A percentile compares a stretch with the other conserved stretches of the same genome.
phyloP scores from a whole-genome alignment of 2,888 invertebrate genomes.

The Plutella xylostella region DNA sequence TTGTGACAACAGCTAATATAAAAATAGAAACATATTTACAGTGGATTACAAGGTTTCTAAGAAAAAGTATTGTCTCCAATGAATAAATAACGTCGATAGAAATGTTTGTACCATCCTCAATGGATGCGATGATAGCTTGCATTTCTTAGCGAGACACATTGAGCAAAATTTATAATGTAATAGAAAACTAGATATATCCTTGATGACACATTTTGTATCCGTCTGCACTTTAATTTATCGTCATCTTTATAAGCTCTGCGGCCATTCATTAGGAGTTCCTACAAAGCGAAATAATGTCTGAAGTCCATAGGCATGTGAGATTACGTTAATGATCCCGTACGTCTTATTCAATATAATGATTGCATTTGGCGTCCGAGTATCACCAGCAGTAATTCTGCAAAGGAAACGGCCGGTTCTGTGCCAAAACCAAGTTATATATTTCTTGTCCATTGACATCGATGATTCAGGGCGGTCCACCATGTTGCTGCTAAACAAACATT shows the following conservation, averaged over 20 bases:
- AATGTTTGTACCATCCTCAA: not conserved
- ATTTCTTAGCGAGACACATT: not conserved
- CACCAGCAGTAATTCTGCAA: constrained; percentile 30
- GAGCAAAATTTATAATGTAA: not conserved
- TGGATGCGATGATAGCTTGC: not conserved
- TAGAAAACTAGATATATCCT: not conserved
- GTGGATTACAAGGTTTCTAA: constrained; percentile 52
- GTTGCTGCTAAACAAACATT: constrained; percentile 27
- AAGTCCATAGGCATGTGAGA: not conserved
- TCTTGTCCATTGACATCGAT: constrained; percentile 48
- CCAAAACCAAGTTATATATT: constrained; percentile 48
- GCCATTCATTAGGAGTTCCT: not conserved
- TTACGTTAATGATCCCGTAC: constrained; percentile 9
- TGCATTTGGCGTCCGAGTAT: constrained; percentile 35
- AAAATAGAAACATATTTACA: constrained; percentile 64
- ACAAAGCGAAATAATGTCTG: not conserved
- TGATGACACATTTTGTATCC: constrained; percentile 1
- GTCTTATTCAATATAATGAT: constrained; percentile 32
- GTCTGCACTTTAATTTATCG: not conserved
- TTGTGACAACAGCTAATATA: constrained; percentile 63
- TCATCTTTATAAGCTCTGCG: too few species aligned
- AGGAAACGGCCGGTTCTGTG: constrained; percentile 37
- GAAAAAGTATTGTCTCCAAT: constrained; percentile 13
- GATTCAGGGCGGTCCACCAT: constrained; percentile 35
- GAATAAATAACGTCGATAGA: constrained; percentile 4